Base-by-base conservation (phyloP, 2,797 vertebrate species). In the Perodicticus potto region DNA sequence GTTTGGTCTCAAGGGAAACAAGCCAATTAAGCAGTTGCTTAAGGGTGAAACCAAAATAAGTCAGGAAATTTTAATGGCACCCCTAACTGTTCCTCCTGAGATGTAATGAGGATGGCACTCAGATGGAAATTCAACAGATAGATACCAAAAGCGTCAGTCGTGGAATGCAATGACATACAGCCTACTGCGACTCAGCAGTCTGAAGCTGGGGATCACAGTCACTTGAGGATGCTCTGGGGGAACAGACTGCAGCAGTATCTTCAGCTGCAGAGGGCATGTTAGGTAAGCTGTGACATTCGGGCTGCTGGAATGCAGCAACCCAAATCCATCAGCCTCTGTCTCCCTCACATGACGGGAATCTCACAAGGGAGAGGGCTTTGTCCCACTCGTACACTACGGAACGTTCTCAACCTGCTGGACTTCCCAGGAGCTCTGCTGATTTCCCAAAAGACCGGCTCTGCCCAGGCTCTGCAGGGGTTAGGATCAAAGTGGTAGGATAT, bases 21-120 rank as follows among this genome's bases (percentile, higher is more conserved):
- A 96, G 84, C 76, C 96, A 97, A 96, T 96, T 85, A 96, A 97
- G 77, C 80, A 74, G 76, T 94, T 93, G 93, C 93, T 97, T 97
- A 87, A 94, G 81, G 85, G 76, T 94, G 84, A 97, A 97, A 95
- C 81, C 81, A 92, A 93, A 97, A 93, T 93, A 96, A 96, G 78
- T 91, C 83, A 87, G 96, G 89, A 94, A 91, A 95, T 93, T 93
- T 89, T 96, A 94, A 96, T 87, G 73, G 86, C 67, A 34, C 34
- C 80, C 53, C 76, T 93, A 74, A 93, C 53, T 43, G 78, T 45
- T 95, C 61, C 73, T 91, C 59, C 61, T 94, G 86, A 95, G 95
- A 45, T 82, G 61, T 89, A 94, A 94, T 11, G 80, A 95, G 83
- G 76, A 59, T 8, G 40, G 80, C 67, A 67, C 57, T 87, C 43